Evolutionary conservation across 2,113 vertebrate genomes (phyloP), one percentile per base, ranked within the genome.

Genomic region (Electrona antarctica): DNA sequence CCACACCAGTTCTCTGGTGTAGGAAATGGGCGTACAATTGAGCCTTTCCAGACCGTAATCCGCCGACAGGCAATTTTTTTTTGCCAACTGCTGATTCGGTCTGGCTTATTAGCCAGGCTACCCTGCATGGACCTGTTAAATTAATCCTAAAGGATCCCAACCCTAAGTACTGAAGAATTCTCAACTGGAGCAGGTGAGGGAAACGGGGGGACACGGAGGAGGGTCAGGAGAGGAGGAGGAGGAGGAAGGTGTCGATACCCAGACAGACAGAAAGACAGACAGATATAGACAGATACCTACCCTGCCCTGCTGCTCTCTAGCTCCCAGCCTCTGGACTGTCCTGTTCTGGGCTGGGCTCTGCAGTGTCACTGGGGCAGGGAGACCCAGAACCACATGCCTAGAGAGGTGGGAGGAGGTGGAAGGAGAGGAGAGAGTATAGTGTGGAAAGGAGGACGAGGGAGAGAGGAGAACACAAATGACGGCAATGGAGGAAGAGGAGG

Each of bases 271-370:
- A 66, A n/a, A 61, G 13, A 3, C 33, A 67, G 11, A 8, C 45
- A 69, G 45, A 64, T 1, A 59, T 13, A 92, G 91, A 92, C 88
- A 92, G 93, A 93, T 97, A 98, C 97, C 96, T 98, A 98, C 97
- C 97, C 94, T 94, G 94, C 95, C 95, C 95, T 95, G 94, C 86
- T 70, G 94, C 96, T 97, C 95, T 98, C 96, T 99, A 99, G 97
- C 98, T 99, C 95, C 96, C 96, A 94, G 97, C 95, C 95, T 98
- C 95, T 91, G 96, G 96, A 95, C 95, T 96, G 96, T 95, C 93
- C 93, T 94, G 95, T 92, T 97, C 96, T 90, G 94, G 94, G 93
- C 92, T 92, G 90, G 96, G 94, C 89, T 97, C 97, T 90, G 94
- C 95, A 89, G 95, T 93, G 92, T 98, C 97, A 93, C 95, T 96